phyloP scores from a whole-genome alignment of 2,113 vertebrate genomes.

The Stomatorhinus ivindoensis region DNA sequence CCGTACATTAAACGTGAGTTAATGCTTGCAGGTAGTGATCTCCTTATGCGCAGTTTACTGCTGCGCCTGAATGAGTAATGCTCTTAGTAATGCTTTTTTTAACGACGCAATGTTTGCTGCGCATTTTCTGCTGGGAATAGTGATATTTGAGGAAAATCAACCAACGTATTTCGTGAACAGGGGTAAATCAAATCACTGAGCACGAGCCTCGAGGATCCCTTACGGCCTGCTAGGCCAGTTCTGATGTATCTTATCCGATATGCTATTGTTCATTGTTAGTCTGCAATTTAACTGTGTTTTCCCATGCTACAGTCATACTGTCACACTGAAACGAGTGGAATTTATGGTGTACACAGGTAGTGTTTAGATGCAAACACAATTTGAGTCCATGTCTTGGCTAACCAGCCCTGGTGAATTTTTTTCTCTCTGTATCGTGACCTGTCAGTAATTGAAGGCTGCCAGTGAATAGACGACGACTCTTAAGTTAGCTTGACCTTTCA shows the following conservation, averaged over 20 bases:
- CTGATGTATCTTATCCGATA: not conserved
- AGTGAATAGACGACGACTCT: not conserved
- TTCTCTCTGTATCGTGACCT: not conserved
- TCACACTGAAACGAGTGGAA: not conserved
- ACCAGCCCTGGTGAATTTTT: not conserved
- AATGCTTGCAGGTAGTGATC: not conserved
- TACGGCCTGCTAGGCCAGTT: not conserved
- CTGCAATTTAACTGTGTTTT: not conserved
- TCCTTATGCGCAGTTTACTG: not conserved
- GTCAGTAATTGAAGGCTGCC: not conserved
- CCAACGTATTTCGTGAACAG: not conserved
- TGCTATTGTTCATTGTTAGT: not conserved
- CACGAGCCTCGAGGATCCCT: not conserved
- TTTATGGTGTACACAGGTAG: not conserved
- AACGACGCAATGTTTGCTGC: not conserved
- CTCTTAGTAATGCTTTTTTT: not conserved
- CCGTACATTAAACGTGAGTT: not conserved
- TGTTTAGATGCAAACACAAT: conserved; percentile 8
- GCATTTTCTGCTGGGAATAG: not conserved
- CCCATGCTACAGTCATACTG: not conserved
- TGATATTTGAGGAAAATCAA: not conserved
- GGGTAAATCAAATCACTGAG: not conserved
- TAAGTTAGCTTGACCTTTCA: not conserved
- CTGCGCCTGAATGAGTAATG: not conserved
- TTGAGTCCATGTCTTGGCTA: not conserved